These are phyloP conservation scores for Ophion ellenae DNA, from an alignment of 2,888 invertebrate species.

Conservation along the genomic window DNA sequence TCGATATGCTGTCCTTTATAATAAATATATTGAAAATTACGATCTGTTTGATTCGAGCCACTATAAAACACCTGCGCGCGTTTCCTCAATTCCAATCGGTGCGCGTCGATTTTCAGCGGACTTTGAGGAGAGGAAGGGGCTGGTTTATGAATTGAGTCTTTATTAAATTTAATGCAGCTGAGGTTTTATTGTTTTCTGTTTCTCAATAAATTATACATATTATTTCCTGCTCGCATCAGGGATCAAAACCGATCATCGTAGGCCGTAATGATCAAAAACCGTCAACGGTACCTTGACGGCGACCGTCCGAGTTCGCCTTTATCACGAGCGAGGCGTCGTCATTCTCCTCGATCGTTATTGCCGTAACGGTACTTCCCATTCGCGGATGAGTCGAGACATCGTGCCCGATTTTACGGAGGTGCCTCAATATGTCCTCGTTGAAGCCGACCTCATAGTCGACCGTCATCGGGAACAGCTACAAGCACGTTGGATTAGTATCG, in stretches of 20 bases:
- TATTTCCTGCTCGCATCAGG: too few relatives aligned
- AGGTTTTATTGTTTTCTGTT: too few relatives aligned
- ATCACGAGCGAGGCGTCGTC: conserved; percentile 66
- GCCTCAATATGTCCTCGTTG: not conserved
- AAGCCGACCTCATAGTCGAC: conserved; percentile 75
- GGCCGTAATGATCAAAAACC: conserved; percentile 69
- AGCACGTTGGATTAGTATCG: not conserved
- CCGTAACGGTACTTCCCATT: conserved; percentile 79
- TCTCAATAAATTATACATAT: too few relatives aligned
- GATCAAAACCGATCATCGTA: too few relatives aligned
- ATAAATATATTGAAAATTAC: not conserved
- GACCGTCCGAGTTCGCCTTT: conserved; percentile 77
- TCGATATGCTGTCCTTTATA: conserved; percentile 8
- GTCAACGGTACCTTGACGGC: conserved; percentile 75
- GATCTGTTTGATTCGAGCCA: not conserved
- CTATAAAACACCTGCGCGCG: too few relatives aligned
- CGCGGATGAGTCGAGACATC: conserved; percentile 71
- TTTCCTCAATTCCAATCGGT: too few relatives aligned
- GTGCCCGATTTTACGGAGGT: conserved; percentile 70
- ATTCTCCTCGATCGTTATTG: conserved; percentile 62
- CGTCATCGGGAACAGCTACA: conserved; percentile 73
- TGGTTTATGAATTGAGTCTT: too few relatives aligned
- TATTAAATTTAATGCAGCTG: too few relatives aligned
- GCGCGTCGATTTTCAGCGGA: too few relatives aligned
- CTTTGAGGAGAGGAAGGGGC: too few relatives aligned